Evolutionary conservation across 2,888 invertebrate species (phyloP).

Genomic region (Platycheirus albimanus): DNA sequence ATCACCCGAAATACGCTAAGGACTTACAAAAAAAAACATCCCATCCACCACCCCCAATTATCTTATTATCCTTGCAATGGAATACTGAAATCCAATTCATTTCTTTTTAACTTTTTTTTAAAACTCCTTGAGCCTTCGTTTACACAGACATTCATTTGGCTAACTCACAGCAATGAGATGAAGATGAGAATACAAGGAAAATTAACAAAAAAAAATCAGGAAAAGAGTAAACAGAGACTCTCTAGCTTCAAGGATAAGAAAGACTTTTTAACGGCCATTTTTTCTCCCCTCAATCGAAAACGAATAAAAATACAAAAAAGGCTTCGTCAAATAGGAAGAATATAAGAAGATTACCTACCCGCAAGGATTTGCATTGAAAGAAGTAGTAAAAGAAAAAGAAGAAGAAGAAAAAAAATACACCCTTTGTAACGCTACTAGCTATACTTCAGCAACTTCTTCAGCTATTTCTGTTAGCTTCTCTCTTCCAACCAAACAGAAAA

Average conservation of each 20-base stretch:
- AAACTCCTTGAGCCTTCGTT: constrained; percentile 20
- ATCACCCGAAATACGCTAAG: constrained; percentile 1
- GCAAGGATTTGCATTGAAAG: constrained; percentile 57
- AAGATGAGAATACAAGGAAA: not conserved
- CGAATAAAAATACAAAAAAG: constrained; percentile 59
- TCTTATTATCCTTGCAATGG: constrained; percentile 61
- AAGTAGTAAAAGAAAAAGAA: no score
- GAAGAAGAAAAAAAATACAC: constrained; percentile 32
- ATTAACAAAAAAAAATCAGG: constrained; percentile 36
- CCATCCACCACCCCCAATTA: constrained; percentile 44
- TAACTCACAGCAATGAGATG: constrained; percentile 14
- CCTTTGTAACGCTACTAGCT: constrained; percentile 26
- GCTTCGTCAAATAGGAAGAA: constrained; percentile 21
- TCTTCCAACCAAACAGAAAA: not conserved
- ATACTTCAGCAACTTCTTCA: constrained; percentile 11
- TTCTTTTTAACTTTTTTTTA: constrained; percentile 27
- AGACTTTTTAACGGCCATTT: constrained; percentile 52
- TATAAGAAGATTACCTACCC: constrained; percentile 27
- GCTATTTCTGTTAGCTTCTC: constrained; percentile 10
- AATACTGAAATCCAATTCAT: constrained; percentile 61
- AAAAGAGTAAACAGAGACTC: constrained; percentile 30
- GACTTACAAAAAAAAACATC: constrained; percentile 17
- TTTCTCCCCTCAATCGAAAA: constrained; percentile 49
- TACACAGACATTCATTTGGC: constrained; percentile 37
- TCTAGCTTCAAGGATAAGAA: not conserved